A percentile compares a stretch with the other conserved stretches of the same genome.
Conservation (phyloP, 2,888 invertebrate genomes). For the Abscondita cerata region DNA sequence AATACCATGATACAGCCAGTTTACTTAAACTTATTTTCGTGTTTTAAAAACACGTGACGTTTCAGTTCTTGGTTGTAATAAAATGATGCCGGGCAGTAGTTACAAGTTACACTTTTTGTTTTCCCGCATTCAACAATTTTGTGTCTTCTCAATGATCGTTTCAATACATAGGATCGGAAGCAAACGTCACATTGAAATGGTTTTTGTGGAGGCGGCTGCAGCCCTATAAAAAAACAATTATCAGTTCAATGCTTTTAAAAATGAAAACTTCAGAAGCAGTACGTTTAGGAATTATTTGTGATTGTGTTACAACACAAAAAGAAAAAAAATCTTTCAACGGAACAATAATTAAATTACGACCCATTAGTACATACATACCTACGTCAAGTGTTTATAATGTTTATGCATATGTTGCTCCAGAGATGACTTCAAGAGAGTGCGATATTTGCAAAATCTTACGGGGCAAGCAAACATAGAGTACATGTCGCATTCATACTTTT, state of each 20-base stretch:
- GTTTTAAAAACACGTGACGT: constrained; percentile 51
- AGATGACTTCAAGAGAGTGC: not conserved
- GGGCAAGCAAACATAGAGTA: not conserved
- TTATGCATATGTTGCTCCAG: not conserved
- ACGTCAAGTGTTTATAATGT: not conserved
- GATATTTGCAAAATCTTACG: not conserved
- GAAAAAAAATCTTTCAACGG: too few species aligned
- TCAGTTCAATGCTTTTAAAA: too few species aligned
- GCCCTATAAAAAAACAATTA: too few species aligned
- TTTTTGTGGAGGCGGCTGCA: too few species aligned
- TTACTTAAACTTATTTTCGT: too few species aligned
- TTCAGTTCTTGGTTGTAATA: constrained; percentile 54
- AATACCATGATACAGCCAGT: too few species aligned
- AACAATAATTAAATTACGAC: too few species aligned
- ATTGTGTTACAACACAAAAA: too few species aligned
- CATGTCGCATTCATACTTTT: constrained; percentile 47
- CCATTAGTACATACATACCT: too few species aligned
- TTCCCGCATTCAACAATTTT: constrained; percentile 57
- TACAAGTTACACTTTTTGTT: constrained; percentile 53
- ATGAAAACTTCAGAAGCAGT: too few species aligned
- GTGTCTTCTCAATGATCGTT: constrained; percentile 48
- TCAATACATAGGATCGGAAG: constrained; percentile 34
- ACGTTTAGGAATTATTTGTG: too few species aligned
- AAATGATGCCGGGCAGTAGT: constrained; percentile 52
- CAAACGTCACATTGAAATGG: constrained; percentile 19